These are phyloP conservation scores for Cosmorhoe ocellata DNA, from an alignment of 2,888 invertebrate species.

Conservation along the genomic window DNA sequence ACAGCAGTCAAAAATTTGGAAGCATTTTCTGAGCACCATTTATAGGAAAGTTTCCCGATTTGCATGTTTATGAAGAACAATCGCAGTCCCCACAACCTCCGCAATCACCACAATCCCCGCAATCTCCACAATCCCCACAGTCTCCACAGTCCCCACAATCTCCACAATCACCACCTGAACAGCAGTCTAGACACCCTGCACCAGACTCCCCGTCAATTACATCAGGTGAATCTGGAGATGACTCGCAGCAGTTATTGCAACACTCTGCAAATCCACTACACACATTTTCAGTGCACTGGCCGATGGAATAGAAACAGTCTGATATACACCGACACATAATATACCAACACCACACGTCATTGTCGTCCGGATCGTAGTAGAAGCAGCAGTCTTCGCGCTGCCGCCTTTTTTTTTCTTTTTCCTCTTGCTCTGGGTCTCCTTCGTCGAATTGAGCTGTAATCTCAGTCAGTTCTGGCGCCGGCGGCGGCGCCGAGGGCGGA, in stretches of 20 bases:
- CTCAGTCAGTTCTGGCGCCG: constrained; percentile 2
- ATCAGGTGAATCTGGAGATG: constrained; percentile 5
- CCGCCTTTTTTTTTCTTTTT: constrained; percentile 18
- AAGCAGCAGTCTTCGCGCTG: constrained; percentile 38
- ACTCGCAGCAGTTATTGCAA: constrained; percentile 40
- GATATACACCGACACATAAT: constrained; percentile 36
- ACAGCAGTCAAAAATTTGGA: too few relatives aligned
- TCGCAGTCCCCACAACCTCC: not conserved
- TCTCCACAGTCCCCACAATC: constrained; percentile 21
- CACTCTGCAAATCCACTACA: constrained; percentile 41
- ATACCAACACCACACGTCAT: constrained; percentile 34
- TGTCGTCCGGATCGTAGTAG: constrained; percentile 31
- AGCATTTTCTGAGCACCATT: too few relatives aligned
- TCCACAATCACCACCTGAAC: constrained; percentile 1
- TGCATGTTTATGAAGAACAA: too few relatives aligned
- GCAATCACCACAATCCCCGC: not conserved
- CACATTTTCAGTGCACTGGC: constrained; percentile 39
- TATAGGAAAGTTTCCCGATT: too few relatives aligned
- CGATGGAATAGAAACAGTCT: constrained; percentile 34
- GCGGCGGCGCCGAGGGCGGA: constrained; percentile 8
- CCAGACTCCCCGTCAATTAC: constrained; percentile 10
- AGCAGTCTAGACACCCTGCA: constrained; percentile 22
- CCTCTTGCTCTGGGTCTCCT: constrained; percentile 12
- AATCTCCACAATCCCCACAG: not conserved
- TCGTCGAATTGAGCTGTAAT: constrained; percentile 10